These are phyloP conservation scores for Athalia rosae DNA, from an alignment of 2,888 invertebrate species.

Conservation along the genomic window DNA sequence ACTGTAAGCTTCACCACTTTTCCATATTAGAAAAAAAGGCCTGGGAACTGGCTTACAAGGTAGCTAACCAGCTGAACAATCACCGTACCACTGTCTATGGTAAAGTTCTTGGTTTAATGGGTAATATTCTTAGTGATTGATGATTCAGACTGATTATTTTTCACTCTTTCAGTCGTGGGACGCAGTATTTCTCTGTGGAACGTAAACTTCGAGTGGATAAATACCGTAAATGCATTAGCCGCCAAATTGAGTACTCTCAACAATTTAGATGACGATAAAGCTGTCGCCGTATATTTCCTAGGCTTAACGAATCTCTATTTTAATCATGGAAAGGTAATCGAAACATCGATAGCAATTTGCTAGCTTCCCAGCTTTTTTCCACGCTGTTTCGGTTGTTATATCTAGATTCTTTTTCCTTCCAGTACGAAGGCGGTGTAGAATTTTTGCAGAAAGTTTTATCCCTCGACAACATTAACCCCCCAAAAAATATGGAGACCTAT, in stretches of 20 bases:
- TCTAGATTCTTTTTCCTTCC: conserved; percentile 25
- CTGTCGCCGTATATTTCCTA: conserved; percentile 62
- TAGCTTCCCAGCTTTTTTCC: no score
- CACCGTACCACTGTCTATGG: conserved; percentile 59
- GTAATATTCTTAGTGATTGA: background rate
- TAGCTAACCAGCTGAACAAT: conserved; percentile 60
- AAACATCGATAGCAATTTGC: no score
- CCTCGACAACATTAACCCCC: conserved; percentile 34
- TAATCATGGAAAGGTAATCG: conserved; percentile 60
- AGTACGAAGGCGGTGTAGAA: conserved; percentile 59
- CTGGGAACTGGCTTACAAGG: conserved; percentile 64
- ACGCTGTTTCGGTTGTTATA: no score
- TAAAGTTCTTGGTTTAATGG: conserved; percentile 49
- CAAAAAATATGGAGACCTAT: conserved; percentile 55
- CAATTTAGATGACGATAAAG: conserved; percentile 50
- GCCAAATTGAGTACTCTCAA: conserved; percentile 51
- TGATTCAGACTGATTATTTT: background rate
- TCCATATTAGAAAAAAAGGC: conserved; percentile 60
- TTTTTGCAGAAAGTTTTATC: conserved; percentile 56
- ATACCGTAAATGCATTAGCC: conserved; percentile 53
- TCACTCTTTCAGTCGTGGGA: conserved; percentile 57
- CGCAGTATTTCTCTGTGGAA: conserved; percentile 61
- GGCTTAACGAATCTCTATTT: conserved; percentile 67
- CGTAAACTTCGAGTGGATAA: conserved; percentile 64
- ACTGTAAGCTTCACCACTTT: conserved; percentile 63